Base-by-base conservation (phyloP, 2,888 invertebrate species). In the Onthophagus sagittarius region DNA sequence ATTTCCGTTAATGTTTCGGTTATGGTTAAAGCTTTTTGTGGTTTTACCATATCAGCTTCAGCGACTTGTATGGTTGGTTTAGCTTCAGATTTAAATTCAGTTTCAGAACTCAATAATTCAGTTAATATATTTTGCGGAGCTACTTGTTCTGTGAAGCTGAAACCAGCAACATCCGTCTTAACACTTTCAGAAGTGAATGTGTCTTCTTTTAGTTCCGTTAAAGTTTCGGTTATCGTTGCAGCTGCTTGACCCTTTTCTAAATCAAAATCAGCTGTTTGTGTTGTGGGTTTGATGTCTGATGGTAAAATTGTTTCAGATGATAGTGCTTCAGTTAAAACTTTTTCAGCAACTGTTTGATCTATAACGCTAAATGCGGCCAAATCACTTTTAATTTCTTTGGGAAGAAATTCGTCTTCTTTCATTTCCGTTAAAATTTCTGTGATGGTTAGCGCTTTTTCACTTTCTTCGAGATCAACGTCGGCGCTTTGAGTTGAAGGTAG, bases 131-230 rank as follows among this genome's bases (percentile, higher is more conserved):
- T 77, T 72, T 79, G 76, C 9, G 77, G 69, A 15, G 74, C 71
- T 63, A 71, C 75, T 73, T 77, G 77, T 74, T 80, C 78, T 64
- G 76, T 71, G 31, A 80, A 15, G 13, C 71, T 67, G 14, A 77
- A 39, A 71, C 75, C 80, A 73, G 83, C 84, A 76, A 79, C 81
- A 39, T 80, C 79, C 2, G 74, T 76, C 76, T 78, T 79, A 0
- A 80, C 76, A 65, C 77, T 77, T 63, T 82, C 81, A 71, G 80
- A 77, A 65, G 75, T 76, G n/a, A 86, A 80, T 63, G 76, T 76
- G 70, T 81, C 82, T 77, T 84, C 84, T 73, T 80, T 81, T 71
- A 84, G 82, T 72, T 84, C 80, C 32, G 81, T 78, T 71, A 77
- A 78, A 67, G 80, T 81, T 77, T 83, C 81, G n/a, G 82, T 78